Base-by-base conservation (phyloP, 2,113 vertebrate genomes). In the Triplophysa tibetana region DNA sequence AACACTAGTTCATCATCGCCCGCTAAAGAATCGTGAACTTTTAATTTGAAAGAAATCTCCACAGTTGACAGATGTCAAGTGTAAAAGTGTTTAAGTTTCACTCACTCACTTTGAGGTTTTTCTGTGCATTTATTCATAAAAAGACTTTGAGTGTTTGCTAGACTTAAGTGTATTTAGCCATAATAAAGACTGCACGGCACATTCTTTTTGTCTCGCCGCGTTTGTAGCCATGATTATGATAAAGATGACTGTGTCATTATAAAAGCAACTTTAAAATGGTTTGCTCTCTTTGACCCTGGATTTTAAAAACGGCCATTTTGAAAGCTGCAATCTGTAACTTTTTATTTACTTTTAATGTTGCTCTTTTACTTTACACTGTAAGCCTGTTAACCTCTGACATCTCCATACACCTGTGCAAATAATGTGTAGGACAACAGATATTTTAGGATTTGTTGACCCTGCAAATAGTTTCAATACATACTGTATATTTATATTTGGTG, bases 181-280 rank as follows among this genome's bases (percentile, higher is more conserved):
- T 68, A 70, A 79, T 77, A 83, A 54, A 16, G 17, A 72, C 38
- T 16, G 56, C 60, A 19, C 75, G 73, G 56, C 62, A 73, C 79
- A 81, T 83, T 77, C 58, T 77, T 81, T 81, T 24, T 74, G 82
- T 82, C 62, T 69, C 56, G 63, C 67, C 84, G 60, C 69, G 64
- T 82, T 79, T 78, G 81, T 75, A 81, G 72, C 77, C 58, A 64
- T 62, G 66, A 78, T 78, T 60, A 45, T 75, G 79, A 83, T 84
- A 83, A 86, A 82, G 82, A 82, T 84, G 74, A 83, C 64, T 75
- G 24, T 75, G 23, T 9, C 73, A 80, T 66, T 50, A 50, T 17
- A 65, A 70, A 63, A 63, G 21, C 58, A 80, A 75, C 52, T 50
- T 80, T 66, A 23, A 80, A 45, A 45, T 56, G 45, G 2, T 61